Percentiles rank a stretch among this genome's conserved stretches.
These are phyloP conservation scores for Tetraneura akinire DNA, from an alignment of 1,140 invertebrate species.

Conservation along the genomic window DNA sequence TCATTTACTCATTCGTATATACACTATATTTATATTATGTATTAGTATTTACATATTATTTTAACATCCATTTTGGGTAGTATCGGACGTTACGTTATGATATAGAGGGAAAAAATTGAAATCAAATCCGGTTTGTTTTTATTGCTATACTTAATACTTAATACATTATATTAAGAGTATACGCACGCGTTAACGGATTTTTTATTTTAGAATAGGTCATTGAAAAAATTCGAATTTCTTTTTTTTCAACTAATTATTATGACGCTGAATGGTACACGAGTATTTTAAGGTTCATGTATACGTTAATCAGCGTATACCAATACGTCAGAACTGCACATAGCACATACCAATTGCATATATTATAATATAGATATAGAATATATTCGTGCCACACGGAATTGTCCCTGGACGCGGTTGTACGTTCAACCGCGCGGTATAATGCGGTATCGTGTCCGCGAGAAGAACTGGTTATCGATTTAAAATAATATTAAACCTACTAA, in stretches of 20 bases:
- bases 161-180: neutral
- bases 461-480: too few relatives aligned
- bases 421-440: too few relatives aligned
- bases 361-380: too few relatives aligned
- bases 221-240: slow-evolving; percentile 5
- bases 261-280: neutral
- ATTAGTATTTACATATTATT: neutral
- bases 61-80: neutral
- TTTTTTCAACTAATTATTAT: slow-evolving; percentile 3
- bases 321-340: too few relatives aligned
- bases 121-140: slow-evolving; percentile 34
- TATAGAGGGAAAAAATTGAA: neutral
- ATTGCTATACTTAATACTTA: neutral
- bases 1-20: too few relatives aligned
- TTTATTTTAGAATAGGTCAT: slow-evolving; percentile 31
- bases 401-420: too few relatives aligned
- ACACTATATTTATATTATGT: too few relatives aligned
- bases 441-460: too few relatives aligned
- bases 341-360: too few relatives aligned
- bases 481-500: too few relatives aligned
- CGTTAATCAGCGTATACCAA: neutral
- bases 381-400: too few relatives aligned
- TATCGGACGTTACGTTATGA: neutral
- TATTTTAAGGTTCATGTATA: neutral
- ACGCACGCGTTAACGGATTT: neutral